phyloP scores from a whole-genome alignment of 2,113 vertebrate species.

The Ondatra zibethicus region DNA sequence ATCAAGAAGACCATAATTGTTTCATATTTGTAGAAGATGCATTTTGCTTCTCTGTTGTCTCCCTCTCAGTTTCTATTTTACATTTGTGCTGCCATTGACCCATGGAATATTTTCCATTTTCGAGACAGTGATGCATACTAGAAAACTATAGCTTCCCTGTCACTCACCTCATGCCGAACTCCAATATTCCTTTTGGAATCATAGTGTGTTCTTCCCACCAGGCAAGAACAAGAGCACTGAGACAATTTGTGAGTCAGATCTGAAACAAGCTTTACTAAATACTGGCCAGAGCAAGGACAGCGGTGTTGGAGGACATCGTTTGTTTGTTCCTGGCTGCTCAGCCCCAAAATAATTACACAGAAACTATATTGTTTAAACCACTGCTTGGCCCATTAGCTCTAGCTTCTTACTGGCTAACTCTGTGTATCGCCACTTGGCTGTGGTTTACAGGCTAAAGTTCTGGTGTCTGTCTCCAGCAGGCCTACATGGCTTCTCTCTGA shows the following conservation, averaged over 20 bases:
- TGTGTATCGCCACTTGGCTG: too few species aligned
- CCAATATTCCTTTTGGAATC: slow-evolving; percentile 23
- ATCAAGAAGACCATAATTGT: slow-evolving; percentile 4
- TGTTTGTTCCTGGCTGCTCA: too few species aligned
- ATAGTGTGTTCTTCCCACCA: not conserved
- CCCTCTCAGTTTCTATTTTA: slow-evolving; percentile 46
- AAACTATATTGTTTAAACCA: too few species aligned
- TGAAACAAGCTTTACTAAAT: not conserved
- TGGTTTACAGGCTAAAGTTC: too few species aligned
- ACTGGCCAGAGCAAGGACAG: not conserved
- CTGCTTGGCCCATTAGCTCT: too few species aligned
- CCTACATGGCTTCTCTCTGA: too few species aligned
- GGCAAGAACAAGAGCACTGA: not conserved
- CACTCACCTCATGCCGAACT: not conserved
- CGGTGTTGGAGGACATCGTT: too few species aligned
- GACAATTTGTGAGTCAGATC: not conserved
- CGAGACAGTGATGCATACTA: not conserved
- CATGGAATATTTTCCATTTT: not conserved
- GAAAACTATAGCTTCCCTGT: slow-evolving; percentile 40
- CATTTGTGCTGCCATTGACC: slow-evolving; percentile 4
- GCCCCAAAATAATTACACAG: too few species aligned
- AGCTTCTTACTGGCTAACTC: too few species aligned
- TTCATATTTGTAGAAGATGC: slow-evolving; percentile 57
- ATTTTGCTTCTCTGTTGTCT: not conserved
- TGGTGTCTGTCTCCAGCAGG: too few species aligned